Base-by-base conservation (phyloP, 2,888 invertebrate genomes). In the Platycnemis pennipes region DNA sequence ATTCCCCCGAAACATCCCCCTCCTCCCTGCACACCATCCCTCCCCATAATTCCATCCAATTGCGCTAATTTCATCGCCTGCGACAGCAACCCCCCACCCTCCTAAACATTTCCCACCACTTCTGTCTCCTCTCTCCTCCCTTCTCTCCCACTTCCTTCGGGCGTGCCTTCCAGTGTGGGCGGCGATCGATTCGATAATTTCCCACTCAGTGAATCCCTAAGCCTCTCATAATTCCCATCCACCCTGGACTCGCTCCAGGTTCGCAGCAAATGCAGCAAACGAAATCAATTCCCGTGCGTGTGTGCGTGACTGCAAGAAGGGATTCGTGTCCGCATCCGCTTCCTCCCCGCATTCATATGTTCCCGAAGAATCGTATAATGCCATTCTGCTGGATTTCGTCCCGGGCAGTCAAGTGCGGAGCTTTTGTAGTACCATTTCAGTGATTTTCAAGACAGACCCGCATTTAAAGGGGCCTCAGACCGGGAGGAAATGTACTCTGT, bases 11-110 rank as follows among this genome's bases (percentile, higher is more conserved):
- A 11, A 3, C 49, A 11, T 19, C 49, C 19, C 49, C 13, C 11
- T n/a, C 63, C 26, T 5, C 63, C 26, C n/a, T 16, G 49, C 19
- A 11, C 53, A 63, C n/a, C 63, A n/a, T 63, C 16, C 37, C 42
- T 56, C 89, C 37, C 46, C 19, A 53, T 89, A 89, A 89, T 89
- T 89, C 89, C 37, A 89, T 89, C 37, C 89, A 49, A 19, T 49
- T 53, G 88, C 89, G 89, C 89, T 89, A 89, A 89, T 89, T 56
- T 89, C 89, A 56, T 16, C 89, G 89, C 56, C 89, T 89, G 46
- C 89, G 89, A 89, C 26, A 42, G 42, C 42, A 42, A 26, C 86
- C 86, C 22, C 5, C 63, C 42, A 46, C 46, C 53, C 88, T 49
- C 37, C 49, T 89, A 11, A n/a, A 26, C 49, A n/a, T n/a, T n/a